These are phyloP conservation scores for Laupala kohalensis DNA, from an alignment of 1,140 invertebrate species.

Conservation along the genomic window DNA sequence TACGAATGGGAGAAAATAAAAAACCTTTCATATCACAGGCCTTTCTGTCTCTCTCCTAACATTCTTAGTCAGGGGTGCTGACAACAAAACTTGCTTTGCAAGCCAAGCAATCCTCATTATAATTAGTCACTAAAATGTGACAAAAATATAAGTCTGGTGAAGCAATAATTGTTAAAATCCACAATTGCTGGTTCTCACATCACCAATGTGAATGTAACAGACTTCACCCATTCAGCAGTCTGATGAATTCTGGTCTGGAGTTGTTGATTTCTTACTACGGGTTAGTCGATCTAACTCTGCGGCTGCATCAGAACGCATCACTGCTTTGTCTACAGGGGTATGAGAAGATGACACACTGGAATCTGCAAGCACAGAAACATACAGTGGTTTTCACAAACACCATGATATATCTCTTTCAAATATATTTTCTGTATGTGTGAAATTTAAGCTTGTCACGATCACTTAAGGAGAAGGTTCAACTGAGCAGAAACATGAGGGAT, in stretches of 20 bases:
- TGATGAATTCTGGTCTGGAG: slow-evolving; percentile 24
- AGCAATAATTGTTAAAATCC: neutral
- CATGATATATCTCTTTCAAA: too few relatives aligned
- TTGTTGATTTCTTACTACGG: slow-evolving; percentile 43
- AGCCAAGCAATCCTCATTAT: neutral
- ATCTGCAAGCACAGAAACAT: neutral
- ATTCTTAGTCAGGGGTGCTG: neutral
- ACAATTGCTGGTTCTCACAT: neutral
- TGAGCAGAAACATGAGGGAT: too few relatives aligned
- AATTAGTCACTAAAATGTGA: neutral
- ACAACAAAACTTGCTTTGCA: neutral
- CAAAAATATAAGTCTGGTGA: neutral
- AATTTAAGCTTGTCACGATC: too few relatives aligned
- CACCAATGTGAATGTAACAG: neutral
- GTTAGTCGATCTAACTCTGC: slow-evolving; percentile 84
- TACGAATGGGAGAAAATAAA: neutral
- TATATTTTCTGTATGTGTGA: too few relatives aligned
- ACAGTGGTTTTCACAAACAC: too few relatives aligned
- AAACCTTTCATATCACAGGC: neutral
- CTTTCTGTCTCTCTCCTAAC: neutral
- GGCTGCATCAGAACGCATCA: slow-evolving; percentile 74
- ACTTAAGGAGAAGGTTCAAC: too few relatives aligned
- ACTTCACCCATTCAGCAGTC: slow-evolving; percentile 5
- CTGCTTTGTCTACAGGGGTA: slow-evolving; percentile 43
- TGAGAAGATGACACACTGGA: slow-evolving; percentile 21